Evolutionary conservation across 2,113 vertebrate genomes (phyloP).

Genomic region (Paratilapia polleni): DNA sequence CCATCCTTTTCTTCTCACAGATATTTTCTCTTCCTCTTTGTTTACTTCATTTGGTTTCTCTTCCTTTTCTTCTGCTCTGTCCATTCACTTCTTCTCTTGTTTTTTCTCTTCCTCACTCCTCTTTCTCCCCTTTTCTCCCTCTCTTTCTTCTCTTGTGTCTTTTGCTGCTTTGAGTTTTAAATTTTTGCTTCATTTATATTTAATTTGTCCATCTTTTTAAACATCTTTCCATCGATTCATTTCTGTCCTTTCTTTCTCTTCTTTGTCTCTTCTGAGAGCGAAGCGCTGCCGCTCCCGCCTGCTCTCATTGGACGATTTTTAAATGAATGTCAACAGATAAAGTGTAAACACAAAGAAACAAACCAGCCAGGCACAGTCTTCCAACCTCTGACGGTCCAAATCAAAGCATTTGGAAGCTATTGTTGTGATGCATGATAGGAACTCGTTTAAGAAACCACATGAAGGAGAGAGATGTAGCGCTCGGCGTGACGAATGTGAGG

Average conservation of each 20-base stretch:
- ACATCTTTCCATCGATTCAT: background rate
- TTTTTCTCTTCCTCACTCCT: background rate
- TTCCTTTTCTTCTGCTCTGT: no score
- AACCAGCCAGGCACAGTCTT: background rate
- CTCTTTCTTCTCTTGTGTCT: background rate
- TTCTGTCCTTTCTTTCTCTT: background rate
- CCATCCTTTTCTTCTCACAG: no score
- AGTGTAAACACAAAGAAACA: background rate
- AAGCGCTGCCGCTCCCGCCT: background rate
- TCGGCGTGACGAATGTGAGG: background rate
- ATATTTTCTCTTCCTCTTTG: no score
- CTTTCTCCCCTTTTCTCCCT: background rate
- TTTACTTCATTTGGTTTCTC: no score
- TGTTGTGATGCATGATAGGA: slow-evolving; percentile 12
- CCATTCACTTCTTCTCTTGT: background rate
- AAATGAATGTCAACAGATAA: background rate
- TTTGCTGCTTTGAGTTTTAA: background rate
- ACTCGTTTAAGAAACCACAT: slow-evolving; percentile 3
- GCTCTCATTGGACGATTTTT: background rate
- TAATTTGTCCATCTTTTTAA: background rate
- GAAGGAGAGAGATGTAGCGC: background rate
- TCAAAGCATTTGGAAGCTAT: slow-evolving; percentile 16
- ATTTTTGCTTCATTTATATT: rapidly evolving
- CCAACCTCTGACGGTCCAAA: background rate
- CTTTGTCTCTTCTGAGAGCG: background rate